Evolutionary conservation across 2,797 vertebrate species (phyloP), one percentile per base, ranked within the genome.

Genomic region (Alcedo quadribrachys): DNA sequence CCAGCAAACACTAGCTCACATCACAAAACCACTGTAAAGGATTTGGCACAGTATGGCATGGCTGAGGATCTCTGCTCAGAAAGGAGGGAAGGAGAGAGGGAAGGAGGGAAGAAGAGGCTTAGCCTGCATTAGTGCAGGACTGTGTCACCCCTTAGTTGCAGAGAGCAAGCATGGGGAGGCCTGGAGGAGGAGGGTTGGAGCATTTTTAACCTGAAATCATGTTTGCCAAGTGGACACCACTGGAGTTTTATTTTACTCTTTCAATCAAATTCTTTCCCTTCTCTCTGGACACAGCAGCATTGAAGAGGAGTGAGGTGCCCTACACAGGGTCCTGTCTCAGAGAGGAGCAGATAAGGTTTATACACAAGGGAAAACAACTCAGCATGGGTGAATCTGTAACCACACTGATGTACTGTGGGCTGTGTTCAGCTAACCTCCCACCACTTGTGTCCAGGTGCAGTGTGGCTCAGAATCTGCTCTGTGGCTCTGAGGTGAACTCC

Each of bases 21-120:
- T 97, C 96, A 97, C 92, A 97, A 97, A 97, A 91, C 91, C 95
- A 97, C 84, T 70, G 77, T 96, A 92, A 97, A 97, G 93, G 93
- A 96, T 97, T 96, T 97, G 97, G 96, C 97, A 97, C 79, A 67
- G 42, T 84, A 89, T 68, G 92, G 92, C 69, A 88, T 7, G 5
- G 79, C 75, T 89, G 67, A 96, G 87, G 78, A 86, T 93, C 89
- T 77, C 66, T 88, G 62, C 45, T 86, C 77, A 92, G 88, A 85
- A 89, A 74, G 30, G 60, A 67, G 37, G 46, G 50, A 82, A 21
- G 22, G 55, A 63, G 51, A 80, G 9, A 46, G 58, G 65, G 40
- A 46, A 21, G 19, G 20, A 46, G 45, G 12, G 22, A 48, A 48
- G 51, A 82, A 24, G 20, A 74, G 58, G 40, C 12, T 79, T 60